phyloP scores from a whole-genome alignment of 2,797 vertebrate species.

The Taenioides sp. region DNA sequence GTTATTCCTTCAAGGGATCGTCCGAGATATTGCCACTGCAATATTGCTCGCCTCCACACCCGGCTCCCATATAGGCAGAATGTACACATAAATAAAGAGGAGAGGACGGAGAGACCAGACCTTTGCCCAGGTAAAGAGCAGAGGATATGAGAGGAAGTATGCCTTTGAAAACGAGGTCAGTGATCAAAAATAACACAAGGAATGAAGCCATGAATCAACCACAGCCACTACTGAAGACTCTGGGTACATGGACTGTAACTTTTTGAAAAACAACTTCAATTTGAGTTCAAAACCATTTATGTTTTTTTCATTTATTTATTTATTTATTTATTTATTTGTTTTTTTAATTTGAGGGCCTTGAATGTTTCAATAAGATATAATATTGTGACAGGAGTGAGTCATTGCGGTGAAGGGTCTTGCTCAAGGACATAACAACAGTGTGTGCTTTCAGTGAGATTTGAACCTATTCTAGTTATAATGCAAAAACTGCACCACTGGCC shows the following conservation, averaged over 20 bases:
- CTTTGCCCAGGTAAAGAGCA: slow-evolving; percentile 67
- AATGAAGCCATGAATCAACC: not conserved
- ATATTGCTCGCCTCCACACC: slow-evolving; percentile 54
- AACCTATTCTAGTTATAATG: no score
- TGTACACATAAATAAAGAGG: slow-evolving; percentile 26
- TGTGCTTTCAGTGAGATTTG: no score
- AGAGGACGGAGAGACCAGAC: slow-evolving; percentile 51
- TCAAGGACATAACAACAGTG: no score
- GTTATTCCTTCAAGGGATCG: slow-evolving; percentile 63
- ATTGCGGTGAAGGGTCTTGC: no score
- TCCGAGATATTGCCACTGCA: slow-evolving; percentile 59
- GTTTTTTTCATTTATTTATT: no score
- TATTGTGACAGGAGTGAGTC: no score
- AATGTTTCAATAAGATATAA: not conserved
- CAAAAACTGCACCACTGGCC: no score
- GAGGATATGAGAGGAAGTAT: slow-evolving; percentile 48
- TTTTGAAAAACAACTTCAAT: not conserved
- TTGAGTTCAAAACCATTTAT: not conserved
- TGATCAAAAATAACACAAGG: slow-evolving; percentile 10
- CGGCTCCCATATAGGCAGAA: slow-evolving; percentile 30
- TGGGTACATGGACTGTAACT: no score
- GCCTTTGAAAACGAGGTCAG: slow-evolving; percentile 23
- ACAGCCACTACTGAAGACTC: not conserved
- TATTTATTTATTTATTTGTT: not conserved
- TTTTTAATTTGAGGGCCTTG: not conserved